Evolutionary conservation across 2,113 vertebrate species (phyloP).

Genomic region (Mugil cephalus): DNA sequence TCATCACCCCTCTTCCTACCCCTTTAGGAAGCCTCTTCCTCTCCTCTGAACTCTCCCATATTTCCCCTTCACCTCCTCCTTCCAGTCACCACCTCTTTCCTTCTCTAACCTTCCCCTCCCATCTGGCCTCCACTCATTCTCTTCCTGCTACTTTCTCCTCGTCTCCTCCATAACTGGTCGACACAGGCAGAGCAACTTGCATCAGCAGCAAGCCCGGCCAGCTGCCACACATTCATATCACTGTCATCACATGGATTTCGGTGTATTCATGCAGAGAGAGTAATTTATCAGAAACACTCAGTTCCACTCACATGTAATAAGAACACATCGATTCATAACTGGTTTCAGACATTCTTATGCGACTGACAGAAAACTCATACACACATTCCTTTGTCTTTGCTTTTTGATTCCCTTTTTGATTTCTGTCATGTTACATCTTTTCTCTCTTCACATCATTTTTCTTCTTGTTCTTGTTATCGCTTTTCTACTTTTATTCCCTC

Average conservation of each 20-base stretch:
- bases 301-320: background rate
- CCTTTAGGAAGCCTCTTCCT: background rate
- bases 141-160: background rate
- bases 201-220: background rate
- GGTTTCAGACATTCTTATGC: background rate
- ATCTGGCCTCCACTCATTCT: conserved; percentile 3
- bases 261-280: background rate
- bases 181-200: background rate
- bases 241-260: conserved; percentile 3
- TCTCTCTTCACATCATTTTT: background rate
- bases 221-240: background rate
- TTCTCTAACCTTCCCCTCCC: conserved; percentile 10
- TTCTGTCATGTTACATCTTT: background rate
- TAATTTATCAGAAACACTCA: background rate
- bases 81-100: conserved; percentile 19
- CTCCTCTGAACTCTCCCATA: background rate
- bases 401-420: background rate
- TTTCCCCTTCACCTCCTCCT: background rate
- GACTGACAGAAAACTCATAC: background rate
- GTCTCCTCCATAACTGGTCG: background rate
- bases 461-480: no score
- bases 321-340: background rate
- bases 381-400: background rate
- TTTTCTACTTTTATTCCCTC: no score
- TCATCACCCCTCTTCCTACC: conserved; percentile 3